Evolutionary conservation across 2,888 invertebrate genomes (phyloP), one percentile per base, ranked within the genome.

Genomic region (Desoria tigrina): DNA sequence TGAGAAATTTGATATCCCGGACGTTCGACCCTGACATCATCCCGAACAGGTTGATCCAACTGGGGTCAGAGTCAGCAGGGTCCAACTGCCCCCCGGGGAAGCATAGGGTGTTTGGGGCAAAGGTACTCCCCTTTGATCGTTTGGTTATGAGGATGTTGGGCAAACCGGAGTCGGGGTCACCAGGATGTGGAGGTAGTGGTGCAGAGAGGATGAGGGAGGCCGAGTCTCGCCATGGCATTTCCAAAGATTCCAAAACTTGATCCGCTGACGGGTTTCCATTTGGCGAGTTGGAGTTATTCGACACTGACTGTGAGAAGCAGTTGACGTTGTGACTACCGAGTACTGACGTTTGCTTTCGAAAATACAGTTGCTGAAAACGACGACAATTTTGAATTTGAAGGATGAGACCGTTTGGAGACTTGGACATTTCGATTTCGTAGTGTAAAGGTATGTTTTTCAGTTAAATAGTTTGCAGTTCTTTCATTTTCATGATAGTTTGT

Each of bases 11-110:
- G n/a, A 54, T 24, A 2, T 57, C 42, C 7, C 27, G n/a, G 18
- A 66, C 50, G 26, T 62, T 4, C 1, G 51, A 21, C 1, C 39
- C 53, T 4, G 49, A 59, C 7, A 45, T n/a, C 16, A 54, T 37
- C 21, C 32, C 49, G 74, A 88, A 88, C 59, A 89, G 81, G 50
- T 84, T 80, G 49, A 86, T 78, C 94, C 94, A 94, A 75, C 86
- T 83, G 23, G 81, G 78, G 66, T 85, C 84, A 68, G 85, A 85
- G 80, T 94, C 93, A 4, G 85, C 83, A 60, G 83, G 78, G 7
- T 69, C 65, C 72, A 85, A 81, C 59, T 84, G 84, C 61, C 94
- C 95, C n/a, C 95, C 95, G 45, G 95, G 94, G 81, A 94, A 95
- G 51, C 93, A 94, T 78, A 87, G 86, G 70, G 87, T 84, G 78